Percentiles rank a stretch among this genome's conserved stretches.
These are phyloP conservation scores for Anodontia alba DNA, from an alignment of 2,888 invertebrate species.

Conservation along the genomic window DNA sequence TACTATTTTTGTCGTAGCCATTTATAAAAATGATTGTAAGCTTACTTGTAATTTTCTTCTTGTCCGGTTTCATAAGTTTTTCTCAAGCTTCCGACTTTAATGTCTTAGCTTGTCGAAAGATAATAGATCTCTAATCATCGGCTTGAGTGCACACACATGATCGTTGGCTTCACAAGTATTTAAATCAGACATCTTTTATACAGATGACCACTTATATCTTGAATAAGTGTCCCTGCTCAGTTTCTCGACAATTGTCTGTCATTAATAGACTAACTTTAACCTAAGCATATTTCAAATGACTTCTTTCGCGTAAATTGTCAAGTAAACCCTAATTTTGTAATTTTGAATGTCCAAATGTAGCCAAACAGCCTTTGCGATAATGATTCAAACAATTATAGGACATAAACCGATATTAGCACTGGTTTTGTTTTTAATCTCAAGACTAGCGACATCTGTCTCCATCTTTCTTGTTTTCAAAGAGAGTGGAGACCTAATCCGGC, in stretches of 20 bases:
- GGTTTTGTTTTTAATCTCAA: too few species aligned
- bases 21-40: too few species aligned
- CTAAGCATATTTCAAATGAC: neutral
- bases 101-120: neutral
- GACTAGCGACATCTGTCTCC: too few species aligned
- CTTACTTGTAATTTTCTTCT: neutral
- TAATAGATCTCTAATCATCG: neutral
- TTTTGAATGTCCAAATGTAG: neutral
- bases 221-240: too few species aligned
- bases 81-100: too few species aligned
- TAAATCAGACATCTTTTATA: too few species aligned
- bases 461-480: too few species aligned
- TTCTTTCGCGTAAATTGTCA: neutral
- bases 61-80: neutral
- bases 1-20: too few species aligned
- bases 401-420: neutral
- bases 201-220: too few species aligned
- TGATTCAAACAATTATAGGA: neutral
- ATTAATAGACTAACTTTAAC: neutral
- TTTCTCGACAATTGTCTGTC: neutral
- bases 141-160: conserved; percentile 3
- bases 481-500: too few species aligned
- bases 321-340: neutral
- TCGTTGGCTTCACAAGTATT: neutral
- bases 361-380: neutral